These are phyloP conservation scores for Dichetophora obliterata DNA, from an alignment of 2,888 invertebrate genomes.

Conservation along the genomic window DNA sequence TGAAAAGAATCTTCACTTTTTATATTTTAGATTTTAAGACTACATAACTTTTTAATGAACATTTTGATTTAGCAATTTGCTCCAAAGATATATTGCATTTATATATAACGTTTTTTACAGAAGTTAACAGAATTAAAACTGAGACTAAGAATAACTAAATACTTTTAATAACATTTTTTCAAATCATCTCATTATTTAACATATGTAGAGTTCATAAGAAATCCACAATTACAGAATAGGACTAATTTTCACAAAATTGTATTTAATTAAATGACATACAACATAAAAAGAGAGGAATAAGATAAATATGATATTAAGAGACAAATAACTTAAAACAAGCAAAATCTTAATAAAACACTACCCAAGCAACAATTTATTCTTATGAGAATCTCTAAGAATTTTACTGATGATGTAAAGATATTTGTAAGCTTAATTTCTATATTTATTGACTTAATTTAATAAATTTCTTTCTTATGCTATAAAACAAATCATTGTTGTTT, in stretches of 20 bases:
- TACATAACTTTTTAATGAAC: not conserved
- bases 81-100: constrained; percentile 26
- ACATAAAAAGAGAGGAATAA: not conserved
- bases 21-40: constrained; percentile 13
- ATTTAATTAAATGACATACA: too few species aligned
- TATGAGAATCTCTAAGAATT: not conserved
- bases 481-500: too few species aligned
- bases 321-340: not conserved
- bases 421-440: not conserved
- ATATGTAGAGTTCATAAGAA: too few species aligned
- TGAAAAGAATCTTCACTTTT: not conserved
- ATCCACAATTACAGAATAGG: too few species aligned
- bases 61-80: not conserved
- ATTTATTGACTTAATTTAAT: not conserved
- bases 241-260: too few species aligned
- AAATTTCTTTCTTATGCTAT: not conserved
- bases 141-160: not conserved
- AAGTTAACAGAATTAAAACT: not conserved
- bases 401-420: too few species aligned
- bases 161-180: too few species aligned
- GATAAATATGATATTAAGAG: not conserved
- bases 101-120: not conserved
- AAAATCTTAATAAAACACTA: not conserved
- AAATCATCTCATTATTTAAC: too few species aligned
- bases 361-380: not conserved